Conservation (phyloP, 2,113 vertebrate species). For the Poecile atricapillus region DNA sequence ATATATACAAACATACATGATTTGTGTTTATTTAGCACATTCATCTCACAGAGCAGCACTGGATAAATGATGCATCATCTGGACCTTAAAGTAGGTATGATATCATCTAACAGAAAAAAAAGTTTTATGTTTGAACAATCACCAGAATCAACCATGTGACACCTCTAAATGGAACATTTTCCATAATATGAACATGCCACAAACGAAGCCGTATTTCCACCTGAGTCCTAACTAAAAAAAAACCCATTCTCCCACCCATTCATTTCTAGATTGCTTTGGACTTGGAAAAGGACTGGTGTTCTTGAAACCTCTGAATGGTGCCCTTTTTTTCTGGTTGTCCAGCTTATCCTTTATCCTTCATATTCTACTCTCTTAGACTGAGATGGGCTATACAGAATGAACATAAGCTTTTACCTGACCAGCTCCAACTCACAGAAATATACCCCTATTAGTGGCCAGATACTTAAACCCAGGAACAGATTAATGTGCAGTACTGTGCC, state of each 20-base stretch:
- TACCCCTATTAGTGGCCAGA: neutral
- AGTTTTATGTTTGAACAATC: neutral
- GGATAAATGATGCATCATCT: neutral
- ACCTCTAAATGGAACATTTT: neutral
- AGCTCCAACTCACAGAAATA: neutral
- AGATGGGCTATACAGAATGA: neutral
- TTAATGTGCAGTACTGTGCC: neutral
- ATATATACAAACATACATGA: neutral
- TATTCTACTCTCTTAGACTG: neutral
- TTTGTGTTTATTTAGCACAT: neutral
- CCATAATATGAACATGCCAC: neutral
- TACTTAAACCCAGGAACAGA: neutral
- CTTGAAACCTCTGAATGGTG: neutral
- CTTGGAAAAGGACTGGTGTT: neutral
- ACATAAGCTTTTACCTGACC: neutral
- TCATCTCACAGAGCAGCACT: neutral
- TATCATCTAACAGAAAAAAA: neutral
- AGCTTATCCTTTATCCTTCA: neutral
- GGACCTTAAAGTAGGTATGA: neutral
- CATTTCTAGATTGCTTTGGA: neutral
- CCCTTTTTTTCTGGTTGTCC: neutral
- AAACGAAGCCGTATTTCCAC: neutral
- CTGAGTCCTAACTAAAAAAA: neutral
- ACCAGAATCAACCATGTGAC: neutral
- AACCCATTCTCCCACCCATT: accelerated